A percentile compares a stretch with the other conserved stretches of the same genome.
Evolutionary conservation across 37 sponge, comb jelly and placozoan species (phyloP).

Genomic region (Geodia barretti): DNA sequence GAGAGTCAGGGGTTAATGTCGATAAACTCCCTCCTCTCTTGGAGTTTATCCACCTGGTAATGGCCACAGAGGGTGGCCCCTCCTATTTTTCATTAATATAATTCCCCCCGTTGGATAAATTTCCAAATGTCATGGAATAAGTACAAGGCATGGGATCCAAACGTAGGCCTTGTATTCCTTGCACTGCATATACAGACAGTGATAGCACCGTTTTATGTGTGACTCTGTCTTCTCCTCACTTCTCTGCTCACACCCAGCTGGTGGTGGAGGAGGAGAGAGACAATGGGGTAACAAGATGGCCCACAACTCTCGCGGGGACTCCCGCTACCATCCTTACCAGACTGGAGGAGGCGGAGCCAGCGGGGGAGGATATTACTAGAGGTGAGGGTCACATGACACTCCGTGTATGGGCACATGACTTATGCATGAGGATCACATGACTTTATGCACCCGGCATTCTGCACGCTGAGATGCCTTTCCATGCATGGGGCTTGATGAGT

Average conservation of each 20-base stretch:
- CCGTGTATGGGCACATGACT: neutral
- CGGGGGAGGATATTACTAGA: neutral
- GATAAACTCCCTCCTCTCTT: neutral
- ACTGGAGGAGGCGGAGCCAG: neutral
- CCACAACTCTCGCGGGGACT: conserved; percentile 7
- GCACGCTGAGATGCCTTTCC: neutral
- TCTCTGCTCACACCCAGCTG: neutral
- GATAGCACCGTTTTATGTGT: neutral
- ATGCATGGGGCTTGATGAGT: neutral
- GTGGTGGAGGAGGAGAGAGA: neutral
- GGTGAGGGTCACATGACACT: neutral
- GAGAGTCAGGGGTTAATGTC: neutral
- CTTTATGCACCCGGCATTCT: neutral
- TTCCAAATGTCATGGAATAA: too few species aligned
- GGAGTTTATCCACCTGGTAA: neutral
- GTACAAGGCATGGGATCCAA: too few species aligned
- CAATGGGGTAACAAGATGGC: conserved; percentile 25
- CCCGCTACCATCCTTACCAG: conserved; percentile 54
- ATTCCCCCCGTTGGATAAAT: too few species aligned
- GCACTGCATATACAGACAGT: too few species aligned
- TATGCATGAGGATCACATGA: neutral
- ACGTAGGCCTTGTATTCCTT: too few species aligned
- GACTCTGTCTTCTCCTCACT: neutral
- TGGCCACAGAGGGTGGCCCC: too few species aligned
- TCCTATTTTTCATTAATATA: too few species aligned